Percentiles rank a stretch among this genome's conserved stretches.
Conservation (phyloP, 2,113 vertebrate genomes). For the Theropithecus gelada region DNA sequence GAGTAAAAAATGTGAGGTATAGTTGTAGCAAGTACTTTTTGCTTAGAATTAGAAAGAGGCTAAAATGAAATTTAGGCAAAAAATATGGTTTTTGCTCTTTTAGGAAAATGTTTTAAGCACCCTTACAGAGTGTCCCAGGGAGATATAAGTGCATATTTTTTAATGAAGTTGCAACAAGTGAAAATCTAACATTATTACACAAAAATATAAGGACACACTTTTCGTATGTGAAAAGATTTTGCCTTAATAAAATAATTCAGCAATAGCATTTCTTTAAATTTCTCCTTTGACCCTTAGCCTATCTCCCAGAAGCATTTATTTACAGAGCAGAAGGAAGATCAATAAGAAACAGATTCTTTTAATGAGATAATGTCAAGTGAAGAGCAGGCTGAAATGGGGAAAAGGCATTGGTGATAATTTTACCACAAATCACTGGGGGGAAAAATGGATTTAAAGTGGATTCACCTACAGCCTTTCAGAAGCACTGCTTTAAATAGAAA, state of each 20-base stretch:
- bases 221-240: not conserved
- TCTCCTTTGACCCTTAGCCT: not conserved
- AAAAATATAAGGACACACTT: not conserved
- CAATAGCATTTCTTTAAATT: not conserved
- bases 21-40: not conserved
- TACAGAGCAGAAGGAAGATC: not conserved
- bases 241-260: slow-evolving; percentile 31
- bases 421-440: not conserved
- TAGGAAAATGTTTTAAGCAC: slow-evolving; percentile 5
- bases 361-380: not conserved
- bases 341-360: not conserved
- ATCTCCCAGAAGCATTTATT: not conserved
- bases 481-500: not conserved
- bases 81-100: not conserved
- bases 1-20: not conserved
- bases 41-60: slow-evolving; percentile 3
- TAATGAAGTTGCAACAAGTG: not conserved
- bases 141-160: not conserved
- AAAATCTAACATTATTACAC: slow-evolving; percentile 22
- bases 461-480: not conserved
- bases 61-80: slow-evolving; percentile 10
- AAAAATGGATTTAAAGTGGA: not conserved
- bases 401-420: not conserved
- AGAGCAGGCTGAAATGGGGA: not conserved
- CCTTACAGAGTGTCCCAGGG: not conserved